phyloP scores from a whole-genome alignment of 2,113 vertebrate species.

The Thalassarche chlororhynchos region DNA sequence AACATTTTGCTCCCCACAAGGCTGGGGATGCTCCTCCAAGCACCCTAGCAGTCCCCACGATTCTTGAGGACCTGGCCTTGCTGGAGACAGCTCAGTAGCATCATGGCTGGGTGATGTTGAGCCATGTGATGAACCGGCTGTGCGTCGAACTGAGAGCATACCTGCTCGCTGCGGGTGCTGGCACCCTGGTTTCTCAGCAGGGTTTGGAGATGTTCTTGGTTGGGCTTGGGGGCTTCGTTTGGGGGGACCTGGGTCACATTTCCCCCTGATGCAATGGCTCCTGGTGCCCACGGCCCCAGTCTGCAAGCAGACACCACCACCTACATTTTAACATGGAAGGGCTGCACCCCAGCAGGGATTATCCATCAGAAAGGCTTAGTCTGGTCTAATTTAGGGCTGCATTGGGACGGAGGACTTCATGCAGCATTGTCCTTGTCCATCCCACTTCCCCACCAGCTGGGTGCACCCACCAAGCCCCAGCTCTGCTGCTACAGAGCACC shows the following conservation, averaged over 20 bases:
- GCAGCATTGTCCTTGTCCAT: neutral
- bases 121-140: rapidly evolving
- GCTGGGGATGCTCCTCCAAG: neutral
- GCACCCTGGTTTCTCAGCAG: neutral
- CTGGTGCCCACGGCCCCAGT: neutral
- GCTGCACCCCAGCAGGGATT: neutral
- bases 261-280: rapidly evolving
- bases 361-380: neutral
- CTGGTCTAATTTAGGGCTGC: neutral
- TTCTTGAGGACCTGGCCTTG: neutral
- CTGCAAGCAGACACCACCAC: neutral
- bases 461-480: neutral
- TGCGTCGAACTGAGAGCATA: neutral
- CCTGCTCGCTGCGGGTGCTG: rapidly evolving
- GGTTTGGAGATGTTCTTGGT: neutral
- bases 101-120: neutral
- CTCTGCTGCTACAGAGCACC: neutral
- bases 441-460: rapidly evolving
- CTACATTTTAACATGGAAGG: neutral
- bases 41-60: rapidly evolving
- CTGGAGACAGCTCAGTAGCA: neutral
- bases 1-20: neutral
- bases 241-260: neutral
- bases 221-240: neutral
- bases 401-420: neutral